Conservation (phyloP, 2,888 invertebrate species). For the Zaprionus obscuricornis region DNA sequence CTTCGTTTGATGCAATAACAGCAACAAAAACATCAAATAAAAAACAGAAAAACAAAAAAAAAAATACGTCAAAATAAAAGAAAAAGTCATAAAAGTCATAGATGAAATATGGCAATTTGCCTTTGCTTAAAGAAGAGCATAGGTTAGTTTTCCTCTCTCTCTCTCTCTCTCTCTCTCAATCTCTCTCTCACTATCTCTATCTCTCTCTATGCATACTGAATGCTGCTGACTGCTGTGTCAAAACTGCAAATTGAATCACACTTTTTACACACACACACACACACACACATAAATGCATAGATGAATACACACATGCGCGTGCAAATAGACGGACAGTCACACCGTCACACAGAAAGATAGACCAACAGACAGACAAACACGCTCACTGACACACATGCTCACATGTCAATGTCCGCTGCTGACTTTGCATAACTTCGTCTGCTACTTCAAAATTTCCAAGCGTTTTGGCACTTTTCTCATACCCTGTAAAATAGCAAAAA, state of each 20-base stretch:
- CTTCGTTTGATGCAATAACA: slow-evolving; percentile 28
- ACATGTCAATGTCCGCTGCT: slow-evolving; percentile 75
- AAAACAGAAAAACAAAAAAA: slow-evolving; percentile 14
- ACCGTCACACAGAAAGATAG: slow-evolving; percentile 33
- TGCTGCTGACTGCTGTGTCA: slow-evolving; percentile 45
- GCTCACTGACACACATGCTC: slow-evolving; percentile 31
- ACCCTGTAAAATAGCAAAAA: slow-evolving; percentile 1
- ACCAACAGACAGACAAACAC: slow-evolving; percentile 13
- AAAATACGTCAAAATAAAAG: slow-evolving; percentile 47
- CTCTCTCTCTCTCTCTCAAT: slow-evolving; percentile 11
- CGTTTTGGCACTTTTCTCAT: slow-evolving; percentile 58
- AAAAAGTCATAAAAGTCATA: slow-evolving; percentile 69
- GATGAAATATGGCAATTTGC: slow-evolving; percentile 74
- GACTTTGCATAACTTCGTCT: slow-evolving; percentile 74
- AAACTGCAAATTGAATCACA: slow-evolving; percentile 74
- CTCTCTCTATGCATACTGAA: slow-evolving; percentile 19
- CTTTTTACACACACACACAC: slow-evolving; percentile 33
- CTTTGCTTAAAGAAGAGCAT: slow-evolving; percentile 35
- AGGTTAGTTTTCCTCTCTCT: slow-evolving; percentile 11
- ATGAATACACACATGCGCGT: no score
- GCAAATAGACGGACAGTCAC: slow-evolving; percentile 9
- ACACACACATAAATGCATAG: slow-evolving; percentile 19
- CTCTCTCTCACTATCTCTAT: slow-evolving; percentile 10
- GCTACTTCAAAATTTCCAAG: slow-evolving; percentile 59
- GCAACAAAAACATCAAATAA: slow-evolving; percentile 13